A percentile compares a stretch with the other conserved stretches of the same genome.
Evolutionary conservation across 2,113 vertebrate species (phyloP).

Genomic region (Ptilorrhoa leucosticta): DNA sequence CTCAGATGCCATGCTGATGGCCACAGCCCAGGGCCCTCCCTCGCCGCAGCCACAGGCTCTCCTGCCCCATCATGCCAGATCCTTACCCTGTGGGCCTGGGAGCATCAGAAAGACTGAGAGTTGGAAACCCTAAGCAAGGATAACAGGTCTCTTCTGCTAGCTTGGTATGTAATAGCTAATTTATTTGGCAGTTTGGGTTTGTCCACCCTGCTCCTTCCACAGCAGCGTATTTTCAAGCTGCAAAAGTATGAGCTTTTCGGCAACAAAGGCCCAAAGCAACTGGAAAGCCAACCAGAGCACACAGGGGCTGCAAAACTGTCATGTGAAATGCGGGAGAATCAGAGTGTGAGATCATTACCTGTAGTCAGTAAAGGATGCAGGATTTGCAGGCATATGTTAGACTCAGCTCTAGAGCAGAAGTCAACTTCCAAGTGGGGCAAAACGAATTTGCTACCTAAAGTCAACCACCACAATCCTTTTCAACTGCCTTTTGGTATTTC

Average conservation of each 20-base stretch:
- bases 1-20: background rate
- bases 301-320: background rate
- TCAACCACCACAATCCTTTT: background rate
- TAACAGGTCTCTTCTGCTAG: background rate
- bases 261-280: background rate
- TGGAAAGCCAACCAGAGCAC: background rate
- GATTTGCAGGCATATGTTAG: background rate
- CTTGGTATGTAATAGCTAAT: background rate
- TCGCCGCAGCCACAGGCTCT: accelerated
- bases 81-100: background rate
- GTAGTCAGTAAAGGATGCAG: background rate
- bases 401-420: background rate
- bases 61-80: background rate
- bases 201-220: background rate
- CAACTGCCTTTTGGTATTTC: background rate
- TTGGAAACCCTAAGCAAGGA: background rate
- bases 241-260: background rate
- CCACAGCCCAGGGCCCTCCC: background rate
- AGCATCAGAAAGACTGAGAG: background rate
- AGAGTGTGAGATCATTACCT: background rate
- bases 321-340: background rate
- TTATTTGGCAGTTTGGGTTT: background rate
- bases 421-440: background rate
- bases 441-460: background rate
- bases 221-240: background rate